A percentile compares a stretch with the other conserved stretches of the same genome.
Conservation (phyloP, 2,888 invertebrate genomes). For the Pristionchus exspectatus region DNA sequence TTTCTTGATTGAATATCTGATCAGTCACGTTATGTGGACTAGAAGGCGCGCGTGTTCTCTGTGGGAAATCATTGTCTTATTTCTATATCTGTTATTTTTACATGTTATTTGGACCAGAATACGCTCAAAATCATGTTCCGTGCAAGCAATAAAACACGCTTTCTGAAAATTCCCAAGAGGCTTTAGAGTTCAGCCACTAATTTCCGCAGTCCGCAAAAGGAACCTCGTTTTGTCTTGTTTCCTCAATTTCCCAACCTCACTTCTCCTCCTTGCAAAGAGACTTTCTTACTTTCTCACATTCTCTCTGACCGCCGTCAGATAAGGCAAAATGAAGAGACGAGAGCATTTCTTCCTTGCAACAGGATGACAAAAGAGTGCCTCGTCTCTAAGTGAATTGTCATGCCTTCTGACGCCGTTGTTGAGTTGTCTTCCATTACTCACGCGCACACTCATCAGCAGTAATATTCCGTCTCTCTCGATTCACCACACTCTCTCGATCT, state of each 20-base stretch:
- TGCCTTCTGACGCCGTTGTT: neutral
- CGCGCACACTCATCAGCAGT: neutral
- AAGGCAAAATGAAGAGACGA: too few relatives aligned
- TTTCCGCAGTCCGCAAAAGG: neutral
- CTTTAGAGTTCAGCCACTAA: neutral
- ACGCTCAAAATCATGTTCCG: neutral
- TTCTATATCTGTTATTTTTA: too few relatives aligned
- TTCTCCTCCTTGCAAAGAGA: neutral
- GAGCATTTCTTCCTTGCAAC: too few relatives aligned
- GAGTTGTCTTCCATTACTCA: slow-evolving; percentile 30
- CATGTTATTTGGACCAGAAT: neutral
- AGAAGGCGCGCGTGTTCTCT: neutral
- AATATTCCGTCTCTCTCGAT: neutral
- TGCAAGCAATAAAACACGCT: too few relatives aligned
- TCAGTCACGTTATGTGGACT: neutral
- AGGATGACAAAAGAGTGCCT: neutral
- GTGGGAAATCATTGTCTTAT: neutral
- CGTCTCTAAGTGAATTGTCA: slow-evolving; percentile 42
- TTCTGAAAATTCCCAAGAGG: neutral
- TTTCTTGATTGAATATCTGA: slow-evolving; percentile 24
- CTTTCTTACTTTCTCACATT: too few relatives aligned
- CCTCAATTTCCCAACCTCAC: neutral
- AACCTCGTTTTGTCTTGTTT: slow-evolving; percentile 10
- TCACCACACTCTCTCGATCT: too few relatives aligned
- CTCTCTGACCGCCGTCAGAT: neutral